phyloP scores from a whole-genome alignment of 2,113 vertebrate species.

The Lates calcarifer region DNA sequence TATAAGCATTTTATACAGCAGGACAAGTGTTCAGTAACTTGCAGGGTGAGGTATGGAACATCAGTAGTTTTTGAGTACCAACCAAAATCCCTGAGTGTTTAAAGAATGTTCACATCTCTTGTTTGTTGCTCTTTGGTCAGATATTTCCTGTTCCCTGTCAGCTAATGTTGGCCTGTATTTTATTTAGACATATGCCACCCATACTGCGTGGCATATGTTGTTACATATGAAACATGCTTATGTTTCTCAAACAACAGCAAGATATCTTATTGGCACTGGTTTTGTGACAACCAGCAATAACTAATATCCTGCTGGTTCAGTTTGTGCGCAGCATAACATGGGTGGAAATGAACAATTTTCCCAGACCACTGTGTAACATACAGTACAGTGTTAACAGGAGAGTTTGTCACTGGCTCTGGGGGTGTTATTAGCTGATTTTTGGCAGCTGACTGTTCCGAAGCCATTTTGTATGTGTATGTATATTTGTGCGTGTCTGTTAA shows the following conservation, averaged over 20 bases:
- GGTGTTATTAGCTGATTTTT: conserved; percentile 10
- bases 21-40: neutral
- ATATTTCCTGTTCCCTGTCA: neutral
- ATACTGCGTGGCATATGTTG: neutral
- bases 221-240: conserved; percentile 1
- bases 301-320: neutral
- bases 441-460: neutral
- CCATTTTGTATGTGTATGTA: neutral
- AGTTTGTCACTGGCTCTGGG: neutral
- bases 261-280: neutral
- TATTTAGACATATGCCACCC: neutral
- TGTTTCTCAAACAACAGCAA: neutral
- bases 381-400: neutral
- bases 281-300: neutral
- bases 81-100: neutral
- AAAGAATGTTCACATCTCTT: neutral
- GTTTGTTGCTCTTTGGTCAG: neutral
- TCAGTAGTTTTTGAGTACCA: neutral
- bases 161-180: neutral
- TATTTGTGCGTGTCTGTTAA: neutral
- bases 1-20: neutral
- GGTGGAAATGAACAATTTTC: conserved; percentile 1
- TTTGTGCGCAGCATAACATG: neutral
- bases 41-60: no score
- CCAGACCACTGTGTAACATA: neutral